These are phyloP conservation scores for Athripsodes cinereus DNA, from an alignment of 2,888 invertebrate genomes.

Conservation along the genomic window DNA sequence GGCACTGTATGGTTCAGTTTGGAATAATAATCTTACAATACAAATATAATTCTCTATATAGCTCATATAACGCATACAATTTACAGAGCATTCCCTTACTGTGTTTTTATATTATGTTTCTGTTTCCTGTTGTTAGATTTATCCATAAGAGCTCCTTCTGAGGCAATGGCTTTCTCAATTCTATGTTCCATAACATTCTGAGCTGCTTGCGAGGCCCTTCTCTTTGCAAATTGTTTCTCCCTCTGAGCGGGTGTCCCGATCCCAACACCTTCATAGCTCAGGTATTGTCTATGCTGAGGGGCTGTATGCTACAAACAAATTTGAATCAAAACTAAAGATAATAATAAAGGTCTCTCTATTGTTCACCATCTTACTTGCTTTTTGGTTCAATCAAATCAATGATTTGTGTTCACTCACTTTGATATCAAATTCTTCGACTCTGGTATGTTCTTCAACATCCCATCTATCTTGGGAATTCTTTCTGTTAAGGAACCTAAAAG, in stretches of 20 bases:
- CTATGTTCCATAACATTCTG: constrained; percentile 58
- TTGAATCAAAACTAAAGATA: no score
- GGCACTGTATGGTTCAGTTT: no score
- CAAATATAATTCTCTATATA: no score
- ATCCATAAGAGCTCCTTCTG: constrained; percentile 61
- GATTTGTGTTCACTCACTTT: constrained; percentile 40
- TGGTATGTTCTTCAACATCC: constrained; percentile 43
- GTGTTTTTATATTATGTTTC: constrained; percentile 71
- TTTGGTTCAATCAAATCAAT: no score
- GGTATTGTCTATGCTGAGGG: constrained; percentile 82
- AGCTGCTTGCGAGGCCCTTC: constrained; percentile 62
- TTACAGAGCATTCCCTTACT: no score
- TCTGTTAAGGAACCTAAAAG: constrained; percentile 65
- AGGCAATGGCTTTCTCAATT: constrained; percentile 53
- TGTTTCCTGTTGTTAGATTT: constrained; percentile 58
- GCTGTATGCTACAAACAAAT: constrained; percentile 63
- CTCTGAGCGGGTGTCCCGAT: constrained; percentile 72
- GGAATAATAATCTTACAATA: no score
- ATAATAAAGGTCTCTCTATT: no score
- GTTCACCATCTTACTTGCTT: no score
- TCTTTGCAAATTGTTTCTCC: constrained; percentile 68
- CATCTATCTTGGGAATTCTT: constrained; percentile 58
- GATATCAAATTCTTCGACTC: constrained; percentile 56
- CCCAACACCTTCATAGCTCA: constrained; percentile 74
- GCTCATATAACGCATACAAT: no score